These are phyloP conservation scores for Taurulus bubalis DNA, from an alignment of 2,113 vertebrate species.

Conservation along the genomic window DNA sequence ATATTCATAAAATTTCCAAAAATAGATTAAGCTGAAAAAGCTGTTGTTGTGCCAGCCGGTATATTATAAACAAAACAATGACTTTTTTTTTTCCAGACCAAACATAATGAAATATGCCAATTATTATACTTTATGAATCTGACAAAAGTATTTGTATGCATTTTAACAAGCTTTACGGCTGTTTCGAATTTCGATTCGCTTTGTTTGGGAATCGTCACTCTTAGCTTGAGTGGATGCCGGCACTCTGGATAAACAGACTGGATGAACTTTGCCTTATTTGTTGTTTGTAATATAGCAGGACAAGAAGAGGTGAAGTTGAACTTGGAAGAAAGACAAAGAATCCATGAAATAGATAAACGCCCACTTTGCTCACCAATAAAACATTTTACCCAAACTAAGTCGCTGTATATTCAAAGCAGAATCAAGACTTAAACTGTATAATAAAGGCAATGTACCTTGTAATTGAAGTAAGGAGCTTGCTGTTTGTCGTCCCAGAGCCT, in stretches of 20 bases:
- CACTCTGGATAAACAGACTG: constrained; percentile 12
- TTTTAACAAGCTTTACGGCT: too few species aligned
- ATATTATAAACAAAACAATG: too few species aligned
- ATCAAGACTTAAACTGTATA: not conserved
- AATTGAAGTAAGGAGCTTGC: constrained; percentile 91
- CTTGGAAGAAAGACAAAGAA: constrained; percentile 6
- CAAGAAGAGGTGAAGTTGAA: not conserved
- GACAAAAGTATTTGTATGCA: too few species aligned
- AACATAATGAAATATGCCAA: too few species aligned
- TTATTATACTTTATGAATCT: too few species aligned
- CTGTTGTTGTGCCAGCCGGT: too few species aligned
- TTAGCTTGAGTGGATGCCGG: not conserved
- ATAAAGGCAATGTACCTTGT: constrained; percentile 81
- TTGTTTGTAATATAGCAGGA: not conserved
- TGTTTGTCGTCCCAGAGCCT: constrained; percentile 89
- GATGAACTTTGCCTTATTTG: constrained; percentile 4
- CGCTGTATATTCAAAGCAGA: not conserved
- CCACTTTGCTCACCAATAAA: not conserved
- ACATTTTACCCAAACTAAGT: not conserved
- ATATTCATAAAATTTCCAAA: too few species aligned
- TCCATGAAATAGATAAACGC: not conserved
- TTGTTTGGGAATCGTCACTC: too few species aligned
- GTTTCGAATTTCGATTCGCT: too few species aligned
- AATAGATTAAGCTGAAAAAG: too few species aligned
- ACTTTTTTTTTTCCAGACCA: too few species aligned